Evolutionary conservation across 2,113 vertebrate species (phyloP).

Genomic region (Lophura nycthemera): DNA sequence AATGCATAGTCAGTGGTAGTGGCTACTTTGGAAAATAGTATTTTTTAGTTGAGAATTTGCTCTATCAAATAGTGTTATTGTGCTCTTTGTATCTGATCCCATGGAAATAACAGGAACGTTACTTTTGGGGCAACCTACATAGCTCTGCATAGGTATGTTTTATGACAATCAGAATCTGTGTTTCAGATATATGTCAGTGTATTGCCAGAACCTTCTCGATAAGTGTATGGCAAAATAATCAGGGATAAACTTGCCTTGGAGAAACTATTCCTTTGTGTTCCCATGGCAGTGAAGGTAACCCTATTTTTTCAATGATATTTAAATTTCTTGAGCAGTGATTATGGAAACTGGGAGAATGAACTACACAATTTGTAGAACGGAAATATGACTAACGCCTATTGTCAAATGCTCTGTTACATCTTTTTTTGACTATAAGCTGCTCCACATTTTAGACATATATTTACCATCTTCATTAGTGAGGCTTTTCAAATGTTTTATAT

Average conservation of each 20-base stretch:
- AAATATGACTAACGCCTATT: not conserved
- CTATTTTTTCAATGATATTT: not conserved
- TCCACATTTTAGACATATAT: not conserved
- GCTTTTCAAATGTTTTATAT: not conserved
- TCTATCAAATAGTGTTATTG: no score
- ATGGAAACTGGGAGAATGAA: not conserved
- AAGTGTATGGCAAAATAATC: not conserved
- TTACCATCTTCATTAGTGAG: not conserved
- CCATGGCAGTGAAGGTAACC: not conserved
- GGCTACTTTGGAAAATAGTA: not conserved
- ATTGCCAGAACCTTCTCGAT: not conserved
- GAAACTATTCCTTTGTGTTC: not conserved
- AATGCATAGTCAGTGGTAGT: not conserved
- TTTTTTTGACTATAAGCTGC: not conserved
- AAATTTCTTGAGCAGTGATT: not conserved
- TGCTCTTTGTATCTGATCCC: not conserved
- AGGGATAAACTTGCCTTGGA: not conserved
- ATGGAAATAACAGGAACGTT: not conserved
- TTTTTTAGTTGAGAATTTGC: not conserved
- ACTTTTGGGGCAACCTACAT: not conserved
- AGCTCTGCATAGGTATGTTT: not conserved
- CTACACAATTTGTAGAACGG: not conserved
- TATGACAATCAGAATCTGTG: not conserved
- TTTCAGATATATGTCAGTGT: not conserved
- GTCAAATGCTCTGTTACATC: not conserved